Evolutionary conservation across 1,140 invertebrate species (phyloP).

Genomic region (Drosophila albomicans): DNA sequence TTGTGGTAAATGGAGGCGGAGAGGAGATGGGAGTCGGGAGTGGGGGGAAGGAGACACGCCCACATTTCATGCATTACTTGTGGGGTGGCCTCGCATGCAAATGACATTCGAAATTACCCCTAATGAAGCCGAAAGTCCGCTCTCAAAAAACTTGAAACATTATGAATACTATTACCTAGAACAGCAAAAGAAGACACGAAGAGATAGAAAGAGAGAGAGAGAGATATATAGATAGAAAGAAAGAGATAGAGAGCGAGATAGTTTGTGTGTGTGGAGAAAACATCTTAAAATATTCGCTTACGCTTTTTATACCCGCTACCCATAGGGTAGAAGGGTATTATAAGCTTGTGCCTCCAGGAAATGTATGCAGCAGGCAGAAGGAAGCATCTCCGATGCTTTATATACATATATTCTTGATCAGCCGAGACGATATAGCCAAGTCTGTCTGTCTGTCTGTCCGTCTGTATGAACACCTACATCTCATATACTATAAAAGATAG

Average conservation of each 20-base stretch:
- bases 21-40: no score
- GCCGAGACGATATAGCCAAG: no score
- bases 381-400: no score
- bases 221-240: not conserved
- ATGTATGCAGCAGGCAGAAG: no score
- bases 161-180: constrained; percentile 50
- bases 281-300: constrained; percentile 15
- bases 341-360: no score
- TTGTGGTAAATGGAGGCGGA: not conserved
- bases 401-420: no score
- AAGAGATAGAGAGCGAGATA: not conserved
- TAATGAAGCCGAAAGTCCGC: constrained; percentile 56
- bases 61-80: constrained; percentile 27
- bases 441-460: no score
- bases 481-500: no score
- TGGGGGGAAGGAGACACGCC: no score
- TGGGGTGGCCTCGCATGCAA: constrained; percentile 40
- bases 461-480: no score
- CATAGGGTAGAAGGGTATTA: no score
- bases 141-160: constrained; percentile 36
- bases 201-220: not conserved
- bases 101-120: constrained; percentile 57
- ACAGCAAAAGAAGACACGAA: not conserved
- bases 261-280: not conserved
- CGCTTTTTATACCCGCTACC: not conserved